Conservation (phyloP, 2,888 invertebrate species). For the Hoplodrina blanda region DNA sequence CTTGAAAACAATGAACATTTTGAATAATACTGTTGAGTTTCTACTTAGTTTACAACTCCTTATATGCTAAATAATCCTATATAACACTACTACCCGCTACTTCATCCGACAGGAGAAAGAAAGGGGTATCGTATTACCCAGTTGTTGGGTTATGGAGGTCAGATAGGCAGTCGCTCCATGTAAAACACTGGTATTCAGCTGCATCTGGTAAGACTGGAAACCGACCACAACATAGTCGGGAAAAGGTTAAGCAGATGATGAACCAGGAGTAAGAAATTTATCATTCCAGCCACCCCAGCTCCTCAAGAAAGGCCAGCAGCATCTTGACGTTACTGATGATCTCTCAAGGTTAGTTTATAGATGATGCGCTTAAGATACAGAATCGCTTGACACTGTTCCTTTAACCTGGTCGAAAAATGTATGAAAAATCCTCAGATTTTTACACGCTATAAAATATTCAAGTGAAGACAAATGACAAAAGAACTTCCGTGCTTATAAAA, state of each 20-base stretch:
- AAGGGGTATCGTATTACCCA: no score
- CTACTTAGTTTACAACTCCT: background rate
- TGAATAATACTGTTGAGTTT: constrained; percentile 13
- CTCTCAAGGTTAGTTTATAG: background rate
- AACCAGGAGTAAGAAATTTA: no score
- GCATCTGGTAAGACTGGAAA: no score
- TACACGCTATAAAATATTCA: constrained; percentile 38
- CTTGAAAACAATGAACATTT: constrained; percentile 33
- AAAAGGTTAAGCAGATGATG: no score
- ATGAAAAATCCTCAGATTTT: background rate
- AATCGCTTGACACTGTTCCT: background rate
- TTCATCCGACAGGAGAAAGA: no score
- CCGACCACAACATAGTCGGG: no score
- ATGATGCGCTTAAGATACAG: background rate
- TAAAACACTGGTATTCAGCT: no score
- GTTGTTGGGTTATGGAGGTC: no score
- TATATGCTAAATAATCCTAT: background rate
- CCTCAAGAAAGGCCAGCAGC: no score
- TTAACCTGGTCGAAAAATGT: background rate
- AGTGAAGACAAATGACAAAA: background rate
- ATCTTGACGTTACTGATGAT: no score
- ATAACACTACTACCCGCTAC: background rate
- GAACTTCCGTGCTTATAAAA: constrained; percentile 29
- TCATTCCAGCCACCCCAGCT: no score
- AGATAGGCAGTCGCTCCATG: no score